These are phyloP conservation scores for Epinotia nisella DNA, from an alignment of 2,888 invertebrate genomes.

Conservation along the genomic window DNA sequence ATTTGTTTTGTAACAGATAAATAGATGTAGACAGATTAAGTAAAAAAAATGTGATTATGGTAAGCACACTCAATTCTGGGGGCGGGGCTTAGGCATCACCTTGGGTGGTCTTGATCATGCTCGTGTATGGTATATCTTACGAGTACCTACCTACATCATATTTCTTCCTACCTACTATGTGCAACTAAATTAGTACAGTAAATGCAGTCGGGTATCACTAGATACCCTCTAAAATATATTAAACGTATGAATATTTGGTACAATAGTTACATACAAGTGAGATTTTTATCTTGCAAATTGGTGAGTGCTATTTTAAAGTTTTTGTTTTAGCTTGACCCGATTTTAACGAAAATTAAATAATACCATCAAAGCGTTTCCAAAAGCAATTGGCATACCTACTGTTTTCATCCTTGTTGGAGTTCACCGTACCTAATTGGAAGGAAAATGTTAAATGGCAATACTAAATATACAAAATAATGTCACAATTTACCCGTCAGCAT, in stretches of 20 bases:
- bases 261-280: no score
- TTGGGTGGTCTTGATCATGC: neutral
- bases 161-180: no score
- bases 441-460: slow-evolving; percentile 16
- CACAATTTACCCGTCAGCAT: slow-evolving; percentile 19
- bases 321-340: neutral
- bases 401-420: neutral
- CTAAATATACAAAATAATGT: slow-evolving; percentile 20
- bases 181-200: no score
- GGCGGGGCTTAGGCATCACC: neutral
- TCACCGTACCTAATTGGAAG: slow-evolving; percentile 14
- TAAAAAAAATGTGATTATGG: neutral
- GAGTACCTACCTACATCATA: no score
- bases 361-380: neutral
- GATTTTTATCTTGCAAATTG: no score
- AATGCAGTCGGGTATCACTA: no score
- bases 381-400: neutral
- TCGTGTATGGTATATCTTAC: no score
- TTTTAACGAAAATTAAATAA: neutral
- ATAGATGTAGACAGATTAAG: slow-evolving; percentile 10
- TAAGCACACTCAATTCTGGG: neutral
- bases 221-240: no score
- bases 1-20: slow-evolving; percentile 18
- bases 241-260: no score
- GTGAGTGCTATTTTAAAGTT: neutral